Conservation (phyloP, 53 echinoderm and acorn worm species). For the Pentamera pediparva region DNA sequence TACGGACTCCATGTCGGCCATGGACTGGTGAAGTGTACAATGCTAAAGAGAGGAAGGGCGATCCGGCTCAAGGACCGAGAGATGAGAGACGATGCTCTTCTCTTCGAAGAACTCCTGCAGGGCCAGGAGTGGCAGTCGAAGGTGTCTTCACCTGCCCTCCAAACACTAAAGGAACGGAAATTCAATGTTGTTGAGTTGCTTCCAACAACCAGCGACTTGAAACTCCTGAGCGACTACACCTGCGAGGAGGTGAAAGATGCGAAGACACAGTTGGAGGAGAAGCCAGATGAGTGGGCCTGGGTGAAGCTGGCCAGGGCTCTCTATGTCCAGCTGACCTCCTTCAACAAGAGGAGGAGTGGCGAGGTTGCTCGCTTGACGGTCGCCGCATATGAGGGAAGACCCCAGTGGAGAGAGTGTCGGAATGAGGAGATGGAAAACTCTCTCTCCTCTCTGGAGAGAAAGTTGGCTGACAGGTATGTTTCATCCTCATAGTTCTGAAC, state of each 20-base stretch:
- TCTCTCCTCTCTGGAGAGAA: not conserved
- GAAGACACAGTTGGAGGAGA: not conserved
- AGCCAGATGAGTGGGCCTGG: not conserved
- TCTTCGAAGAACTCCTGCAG: not conserved
- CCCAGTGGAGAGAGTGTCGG: not conserved
- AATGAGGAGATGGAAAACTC: conserved; percentile 5
- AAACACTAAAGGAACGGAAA: not conserved
- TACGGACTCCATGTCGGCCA: not conserved
- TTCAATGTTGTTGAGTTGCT: not conserved
- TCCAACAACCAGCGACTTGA: not conserved
- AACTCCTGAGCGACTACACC: not conserved
- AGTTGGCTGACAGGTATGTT: conserved; percentile 15
- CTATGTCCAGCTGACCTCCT: not conserved
- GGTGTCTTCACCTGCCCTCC: not conserved
- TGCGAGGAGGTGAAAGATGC: not conserved
- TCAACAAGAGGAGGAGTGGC: conserved; percentile 7
- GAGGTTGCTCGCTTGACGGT: not conserved
- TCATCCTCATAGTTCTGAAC: too few species aligned
- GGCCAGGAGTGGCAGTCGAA: not conserved
- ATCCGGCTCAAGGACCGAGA: not conserved
- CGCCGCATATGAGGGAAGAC: not conserved
- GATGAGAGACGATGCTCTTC: conserved; percentile 5
- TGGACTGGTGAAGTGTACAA: not conserved
- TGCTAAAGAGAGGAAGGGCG: not conserved
- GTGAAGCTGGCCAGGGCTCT: not conserved